Evolutionary conservation across 2,888 invertebrate species (phyloP), one percentile per base, ranked within the genome.

Genomic region (Dendrolimus pini): DNA sequence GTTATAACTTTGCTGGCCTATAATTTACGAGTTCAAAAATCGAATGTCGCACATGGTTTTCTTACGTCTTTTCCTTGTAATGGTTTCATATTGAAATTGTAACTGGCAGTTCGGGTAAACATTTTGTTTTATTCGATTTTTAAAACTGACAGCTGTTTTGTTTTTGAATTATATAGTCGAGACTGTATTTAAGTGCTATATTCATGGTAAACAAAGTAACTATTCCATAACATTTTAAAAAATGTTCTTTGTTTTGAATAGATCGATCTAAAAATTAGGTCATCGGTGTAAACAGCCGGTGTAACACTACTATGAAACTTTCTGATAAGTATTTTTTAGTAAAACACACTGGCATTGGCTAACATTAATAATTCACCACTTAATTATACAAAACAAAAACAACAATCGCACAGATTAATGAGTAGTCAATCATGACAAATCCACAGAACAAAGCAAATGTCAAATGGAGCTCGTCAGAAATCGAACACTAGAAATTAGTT

Each of bases 401-500:
- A 59, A 60, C 65, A 62, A 58, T 63, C 66, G 62, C 62, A 65
- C 61, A 30, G 30, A 30, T 63, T 55, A 56, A 58, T 60, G 60
- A 57, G 41, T 41, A 52, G 54, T 59, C 56, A 57, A 53, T 41
- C 42, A 52, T 55, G 56, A 60, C 55, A 12, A 56, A 56, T 59
- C 63, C 61, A 62, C 64, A 63, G 62, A 62, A 61, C 59, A 54
- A 53, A 55, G 60, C 62, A 59, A 64, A 62, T 58, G 64, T 68
- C 66, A 56, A 52, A 55, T 56, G 41, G 41, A 59, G 55, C 52
- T 54, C 55, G 55, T 56, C 55, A 54, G 56, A 42, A n/a, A 42
- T 52, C 10, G 13, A 52, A 9, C 53, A 59, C 54, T 54, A 57
- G 64, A 59, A 59, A 56, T 53, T 55, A 58, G 71, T 77, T 79